Conservation (phyloP, 2,797 vertebrate species). For the Varecia variegata region DNA sequence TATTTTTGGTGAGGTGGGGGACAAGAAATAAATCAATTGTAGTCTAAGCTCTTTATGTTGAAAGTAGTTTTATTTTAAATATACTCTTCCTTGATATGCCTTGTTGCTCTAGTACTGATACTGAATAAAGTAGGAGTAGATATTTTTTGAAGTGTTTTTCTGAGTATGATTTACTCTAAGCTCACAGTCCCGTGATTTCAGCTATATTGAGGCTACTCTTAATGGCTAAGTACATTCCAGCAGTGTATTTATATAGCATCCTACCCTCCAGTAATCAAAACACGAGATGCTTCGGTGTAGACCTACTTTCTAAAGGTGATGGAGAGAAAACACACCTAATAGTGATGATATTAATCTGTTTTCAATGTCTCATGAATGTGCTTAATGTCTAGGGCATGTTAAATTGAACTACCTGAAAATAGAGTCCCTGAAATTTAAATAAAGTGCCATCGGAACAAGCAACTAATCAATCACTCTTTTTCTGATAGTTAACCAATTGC, state of each 20-base stretch:
- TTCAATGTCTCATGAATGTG: not conserved
- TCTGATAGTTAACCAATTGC: not conserved
- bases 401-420: slow-evolving; percentile 24
- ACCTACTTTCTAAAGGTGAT: slow-evolving; percentile 5
- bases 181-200: slow-evolving; percentile 14
- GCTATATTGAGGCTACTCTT: not conserved
- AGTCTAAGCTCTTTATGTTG: not conserved
- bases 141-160: slow-evolving; percentile 36
- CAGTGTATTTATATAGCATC: not conserved
- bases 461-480: not conserved
- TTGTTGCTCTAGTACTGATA: not conserved
- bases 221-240: not conserved
- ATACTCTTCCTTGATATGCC: not conserved
- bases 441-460: not conserved
- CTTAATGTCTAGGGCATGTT: slow-evolving; percentile 33
- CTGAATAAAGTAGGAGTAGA: not conserved
- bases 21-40: not conserved
- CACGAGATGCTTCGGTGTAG: not conserved
- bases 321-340: not conserved
- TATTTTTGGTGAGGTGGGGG: not conserved
- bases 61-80: slow-evolving; percentile 21
- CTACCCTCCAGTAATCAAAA: slow-evolving; percentile 34
- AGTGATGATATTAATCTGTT: slow-evolving; percentile 4
- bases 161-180: slow-evolving; percentile 9
- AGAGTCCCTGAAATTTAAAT: slow-evolving; percentile 34